Evolutionary conservation across 2,113 vertebrate genomes (phyloP).

Genomic region (Daubentonia madagascariensis): DNA sequence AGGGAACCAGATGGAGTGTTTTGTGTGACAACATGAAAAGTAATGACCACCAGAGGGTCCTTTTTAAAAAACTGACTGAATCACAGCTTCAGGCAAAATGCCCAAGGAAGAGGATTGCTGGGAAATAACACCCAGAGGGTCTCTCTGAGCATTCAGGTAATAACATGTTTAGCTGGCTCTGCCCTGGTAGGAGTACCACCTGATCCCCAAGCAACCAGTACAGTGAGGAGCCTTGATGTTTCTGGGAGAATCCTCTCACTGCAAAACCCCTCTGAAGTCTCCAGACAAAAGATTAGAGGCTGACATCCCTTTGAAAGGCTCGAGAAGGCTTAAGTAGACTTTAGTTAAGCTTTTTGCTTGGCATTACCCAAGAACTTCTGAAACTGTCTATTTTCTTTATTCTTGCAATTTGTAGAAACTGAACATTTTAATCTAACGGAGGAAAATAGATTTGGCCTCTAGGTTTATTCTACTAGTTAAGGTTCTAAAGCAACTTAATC

Average conservation of each 20-base stretch:
- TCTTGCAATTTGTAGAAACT: neutral
- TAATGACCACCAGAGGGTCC: neutral
- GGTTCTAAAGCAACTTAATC: neutral
- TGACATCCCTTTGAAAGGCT: neutral
- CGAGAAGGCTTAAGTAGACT: neutral
- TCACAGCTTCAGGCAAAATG: neutral
- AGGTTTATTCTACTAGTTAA: slow-evolving; percentile 1
- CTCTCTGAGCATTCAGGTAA: neutral
- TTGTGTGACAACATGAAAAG: neutral
- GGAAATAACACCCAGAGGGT: neutral
- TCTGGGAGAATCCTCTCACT: neutral
- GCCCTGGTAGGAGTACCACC: neutral
- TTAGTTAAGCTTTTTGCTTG: neutral
- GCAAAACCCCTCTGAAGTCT: neutral
- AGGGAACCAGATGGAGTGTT: neutral
- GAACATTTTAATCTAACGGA: neutral
- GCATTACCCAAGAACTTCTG: neutral
- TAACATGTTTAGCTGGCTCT: neutral
- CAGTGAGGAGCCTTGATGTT: neutral
- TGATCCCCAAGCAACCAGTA: neutral
- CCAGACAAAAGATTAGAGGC: neutral
- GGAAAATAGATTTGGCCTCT: neutral
- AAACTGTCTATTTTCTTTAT: slow-evolving; percentile 18
- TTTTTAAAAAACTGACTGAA: neutral
- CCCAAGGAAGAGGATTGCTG: neutral